Evolutionary conservation across 2,113 vertebrate species (phyloP), one percentile per base, ranked within the genome.

Genomic region (Chamaea fasciata): DNA sequence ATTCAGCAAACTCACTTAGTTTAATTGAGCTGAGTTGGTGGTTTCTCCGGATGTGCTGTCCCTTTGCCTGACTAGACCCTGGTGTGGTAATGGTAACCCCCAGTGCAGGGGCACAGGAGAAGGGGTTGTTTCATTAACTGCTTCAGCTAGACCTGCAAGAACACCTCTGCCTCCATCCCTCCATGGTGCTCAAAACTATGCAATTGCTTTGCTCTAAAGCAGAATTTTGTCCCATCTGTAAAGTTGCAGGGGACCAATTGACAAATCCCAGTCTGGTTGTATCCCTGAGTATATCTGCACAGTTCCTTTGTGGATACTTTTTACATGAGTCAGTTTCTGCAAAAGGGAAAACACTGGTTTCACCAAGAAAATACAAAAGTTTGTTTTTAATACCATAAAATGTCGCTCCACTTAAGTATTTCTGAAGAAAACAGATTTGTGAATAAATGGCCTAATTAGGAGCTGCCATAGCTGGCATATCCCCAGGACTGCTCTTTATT

Each of bases 241-340:
- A 49, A 83, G 42, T 80, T 90, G 59, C 78, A 87, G 44, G 53
- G 47, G n/a, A 70, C 68, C 0, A 3, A 70, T 13, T 86, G 90
- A 93, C 90, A 93, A 92, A 95, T n/a, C 30, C 35, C 79, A 93
- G 82, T 42, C 65, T 92, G 42, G 89, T 87, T 91, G 90, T 68
- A 53, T 64, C 64, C 55, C 87, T 41, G 28, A 44, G 39, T 70
- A 39, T 42, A 78, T 70, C 59, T 6, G 1, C 64, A 30, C 37
- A 47, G 52, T 81, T 81, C 44, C 35, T 94, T 70, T 62, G 63
- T 42, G 64, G 89, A 94, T 96, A 35, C 71, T 94, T 97, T 92
- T 64, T 67, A 82, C 47, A 39, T 82, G 80, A 94, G 87, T 92
- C 95, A 96, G 35, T 63, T 96, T 91, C 86, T 95, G 47, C 16